A percentile compares a stretch with the other conserved stretches of the same genome.
These are phyloP conservation scores for Nebria ingens DNA, from an alignment of 1,140 invertebrate species.

Conservation along the genomic window DNA sequence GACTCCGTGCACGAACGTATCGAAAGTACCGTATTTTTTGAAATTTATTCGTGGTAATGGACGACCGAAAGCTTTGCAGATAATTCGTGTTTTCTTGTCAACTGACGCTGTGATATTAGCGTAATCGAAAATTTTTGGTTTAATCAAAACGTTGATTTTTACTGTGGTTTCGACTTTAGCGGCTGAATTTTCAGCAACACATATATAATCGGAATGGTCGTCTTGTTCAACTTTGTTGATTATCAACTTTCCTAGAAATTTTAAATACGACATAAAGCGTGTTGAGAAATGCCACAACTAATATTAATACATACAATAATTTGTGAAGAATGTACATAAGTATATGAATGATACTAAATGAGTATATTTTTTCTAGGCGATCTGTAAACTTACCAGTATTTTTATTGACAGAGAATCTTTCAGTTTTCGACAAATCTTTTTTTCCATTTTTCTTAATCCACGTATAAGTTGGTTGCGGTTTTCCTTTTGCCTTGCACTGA, in stretches of 20 bases:
- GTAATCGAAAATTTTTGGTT: conserved; percentile 68
- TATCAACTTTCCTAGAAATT: conserved; percentile 52
- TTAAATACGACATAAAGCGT: too few relatives aligned
- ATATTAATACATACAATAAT: too few relatives aligned
- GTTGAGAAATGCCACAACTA: too few relatives aligned
- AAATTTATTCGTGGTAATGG: conserved; percentile 69
- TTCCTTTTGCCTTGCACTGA: conserved; percentile 66
- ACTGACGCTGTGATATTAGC: conserved; percentile 60
- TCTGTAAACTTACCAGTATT: conserved; percentile 47
- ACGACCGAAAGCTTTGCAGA: conserved; percentile 64
- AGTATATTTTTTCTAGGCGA: too few relatives aligned
- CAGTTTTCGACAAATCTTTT: conserved; percentile 52
- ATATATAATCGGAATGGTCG: conserved; percentile 72
- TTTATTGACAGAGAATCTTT: conserved; percentile 64
- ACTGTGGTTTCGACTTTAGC: conserved; percentile 54
- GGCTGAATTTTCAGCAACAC: conserved; percentile 71
- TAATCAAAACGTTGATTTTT: conserved; percentile 59
- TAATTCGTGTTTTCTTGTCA: conserved; percentile 50
- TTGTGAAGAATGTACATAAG: too few relatives aligned
- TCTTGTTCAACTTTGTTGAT: conserved; percentile 66
- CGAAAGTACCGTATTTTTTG: conserved; percentile 46
- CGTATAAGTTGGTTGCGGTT: conserved; percentile 66
- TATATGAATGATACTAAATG: too few relatives aligned
- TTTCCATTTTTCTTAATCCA: conserved; percentile 65
- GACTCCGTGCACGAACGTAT: conserved; percentile 45